These are phyloP conservation scores for Lottia gigantea DNA, from an alignment of 2,888 invertebrate species.

Conservation along the genomic window DNA sequence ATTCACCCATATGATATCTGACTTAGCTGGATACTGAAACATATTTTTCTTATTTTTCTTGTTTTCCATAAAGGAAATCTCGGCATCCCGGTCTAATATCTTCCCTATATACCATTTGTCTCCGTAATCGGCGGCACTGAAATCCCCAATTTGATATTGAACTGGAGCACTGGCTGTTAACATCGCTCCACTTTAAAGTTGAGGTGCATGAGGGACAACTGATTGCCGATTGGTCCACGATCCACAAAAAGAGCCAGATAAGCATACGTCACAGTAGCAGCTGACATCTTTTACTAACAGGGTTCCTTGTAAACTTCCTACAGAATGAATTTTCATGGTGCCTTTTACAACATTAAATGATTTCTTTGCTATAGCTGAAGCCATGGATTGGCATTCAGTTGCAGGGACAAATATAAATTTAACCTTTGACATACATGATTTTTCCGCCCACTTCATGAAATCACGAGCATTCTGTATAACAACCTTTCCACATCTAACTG, in stretches of 20 bases:
- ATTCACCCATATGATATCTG: too few relatives aligned
- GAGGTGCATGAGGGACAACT: too few relatives aligned
- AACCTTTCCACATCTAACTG: slow-evolving; percentile 20
- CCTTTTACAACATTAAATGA: neutral
- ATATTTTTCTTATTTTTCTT: too few relatives aligned
- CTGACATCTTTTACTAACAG: neutral
- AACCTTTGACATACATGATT: neutral
- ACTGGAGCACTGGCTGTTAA: too few relatives aligned
- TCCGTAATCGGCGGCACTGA: too few relatives aligned
- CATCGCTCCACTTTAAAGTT: too few relatives aligned
- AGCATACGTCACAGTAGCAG: slow-evolving; percentile 12
- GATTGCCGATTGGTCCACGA: too few relatives aligned
- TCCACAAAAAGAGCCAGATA: neutral
- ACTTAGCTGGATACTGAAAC: too few relatives aligned
- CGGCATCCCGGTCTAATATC: too few relatives aligned
- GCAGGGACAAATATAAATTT: neutral
- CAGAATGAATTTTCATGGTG: slow-evolving; percentile 14
- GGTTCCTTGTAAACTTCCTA: neutral
- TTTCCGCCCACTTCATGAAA: slow-evolving; percentile 18
- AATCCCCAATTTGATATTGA: too few relatives aligned
- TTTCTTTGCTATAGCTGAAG: neutral
- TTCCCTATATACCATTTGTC: too few relatives aligned
- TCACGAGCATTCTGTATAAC: slow-evolving; percentile 26
- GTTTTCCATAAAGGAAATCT: too few relatives aligned
- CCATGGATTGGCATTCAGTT: neutral